These are phyloP conservation scores for Notarius lentiginosus DNA, from an alignment of 2,113 vertebrate species.

Conservation along the genomic window DNA sequence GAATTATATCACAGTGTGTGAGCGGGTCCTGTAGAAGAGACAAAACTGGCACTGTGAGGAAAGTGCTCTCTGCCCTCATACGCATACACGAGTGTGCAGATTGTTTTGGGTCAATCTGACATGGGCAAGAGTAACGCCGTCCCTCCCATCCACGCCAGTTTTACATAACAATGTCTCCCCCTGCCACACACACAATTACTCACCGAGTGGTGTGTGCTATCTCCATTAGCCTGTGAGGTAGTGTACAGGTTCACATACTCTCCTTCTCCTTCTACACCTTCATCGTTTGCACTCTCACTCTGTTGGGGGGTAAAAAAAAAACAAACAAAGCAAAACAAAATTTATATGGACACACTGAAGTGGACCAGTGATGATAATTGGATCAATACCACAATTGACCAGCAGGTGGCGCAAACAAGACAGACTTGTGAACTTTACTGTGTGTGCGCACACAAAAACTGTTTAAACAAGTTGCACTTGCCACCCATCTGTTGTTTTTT, in stretches of 20 bases:
- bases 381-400: conserved; percentile 13
- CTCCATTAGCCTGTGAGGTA: conserved; percentile 87
- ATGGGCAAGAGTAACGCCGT: not conserved
- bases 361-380: not conserved
- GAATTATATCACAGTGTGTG: conserved; percentile 63
- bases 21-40: conserved; percentile 60
- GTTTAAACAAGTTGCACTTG: not conserved
- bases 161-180: not conserved
- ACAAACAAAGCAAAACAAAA: conserved; percentile 56
- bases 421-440: not conserved
- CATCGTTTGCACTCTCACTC: conserved; percentile 88
- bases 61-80: not conserved
- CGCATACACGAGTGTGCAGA: not conserved
- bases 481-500: not conserved
- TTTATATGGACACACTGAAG: not conserved
- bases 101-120: not conserved
- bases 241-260: conserved; percentile 95
- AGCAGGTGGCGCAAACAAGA: conserved; percentile 19
- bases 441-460: not conserved
- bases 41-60: not conserved
- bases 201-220: conserved; percentile 81
- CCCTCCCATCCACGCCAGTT: not conserved
- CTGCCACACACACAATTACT: conserved; percentile 71
- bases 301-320: conserved; percentile 81
- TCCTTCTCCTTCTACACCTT: conserved; percentile 93